phyloP scores from a whole-genome alignment of 2,888 invertebrate species.

The Eilema caniola region DNA sequence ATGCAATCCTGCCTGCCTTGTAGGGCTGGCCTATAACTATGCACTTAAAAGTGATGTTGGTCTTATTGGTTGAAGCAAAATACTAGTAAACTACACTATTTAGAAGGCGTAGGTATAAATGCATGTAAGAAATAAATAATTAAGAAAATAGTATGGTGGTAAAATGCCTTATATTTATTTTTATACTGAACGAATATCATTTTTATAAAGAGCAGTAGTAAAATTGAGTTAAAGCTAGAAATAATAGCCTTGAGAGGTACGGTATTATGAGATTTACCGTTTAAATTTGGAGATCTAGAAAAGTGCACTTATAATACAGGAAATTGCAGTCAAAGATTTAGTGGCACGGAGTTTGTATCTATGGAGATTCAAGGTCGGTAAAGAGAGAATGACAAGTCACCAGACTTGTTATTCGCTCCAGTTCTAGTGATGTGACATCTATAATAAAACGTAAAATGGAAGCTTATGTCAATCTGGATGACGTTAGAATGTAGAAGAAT shows the following conservation, averaged over 20 bases:
- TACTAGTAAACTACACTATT: not conserved
- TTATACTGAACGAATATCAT: too few relatives aligned
- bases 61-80: not conserved
- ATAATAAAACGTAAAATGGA: not conserved
- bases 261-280: too few relatives aligned
- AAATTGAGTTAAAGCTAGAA: too few relatives aligned
- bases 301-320: not conserved
- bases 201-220: too few relatives aligned
- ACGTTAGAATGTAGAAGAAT: not conserved
- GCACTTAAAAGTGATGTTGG: not conserved
- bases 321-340: not conserved
- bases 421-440: not conserved
- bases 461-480: not conserved
- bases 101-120: not conserved
- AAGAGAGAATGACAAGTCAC: not conserved
- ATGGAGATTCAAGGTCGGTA: not conserved
- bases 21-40: slow-evolving; percentile 34
- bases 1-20: slow-evolving; percentile 44
- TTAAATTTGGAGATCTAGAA: not conserved
- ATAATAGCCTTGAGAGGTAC: too few relatives aligned
- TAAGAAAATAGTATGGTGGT: too few relatives aligned
- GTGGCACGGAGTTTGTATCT: not conserved
- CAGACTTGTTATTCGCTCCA: not conserved
- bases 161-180: too few relatives aligned
- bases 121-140: too few relatives aligned